A percentile compares a stretch with the other conserved stretches of the same genome.
These are phyloP conservation scores for Andrena haemorrhoa DNA, from an alignment of 2,888 invertebrate species.

Conservation along the genomic window DNA sequence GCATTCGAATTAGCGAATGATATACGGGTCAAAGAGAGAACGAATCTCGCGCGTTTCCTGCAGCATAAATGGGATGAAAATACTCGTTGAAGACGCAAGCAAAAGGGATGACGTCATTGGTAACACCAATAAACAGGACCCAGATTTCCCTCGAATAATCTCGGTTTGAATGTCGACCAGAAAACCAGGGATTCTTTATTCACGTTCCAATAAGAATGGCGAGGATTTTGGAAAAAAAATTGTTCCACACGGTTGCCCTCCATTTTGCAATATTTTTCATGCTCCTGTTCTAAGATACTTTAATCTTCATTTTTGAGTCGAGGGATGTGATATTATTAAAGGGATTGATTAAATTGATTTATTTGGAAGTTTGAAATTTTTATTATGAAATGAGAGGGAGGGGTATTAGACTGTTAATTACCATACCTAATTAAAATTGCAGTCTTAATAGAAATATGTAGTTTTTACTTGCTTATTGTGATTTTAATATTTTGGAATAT, in stretches of 20 bases:
- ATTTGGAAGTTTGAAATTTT: too few relatives aligned
- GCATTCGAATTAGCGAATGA: slow-evolving; percentile 24
- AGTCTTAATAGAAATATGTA: too few relatives aligned
- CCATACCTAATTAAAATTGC: too few relatives aligned
- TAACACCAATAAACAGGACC: slow-evolving; percentile 75
- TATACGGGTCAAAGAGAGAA: slow-evolving; percentile 14
- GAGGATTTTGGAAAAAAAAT: not conserved
- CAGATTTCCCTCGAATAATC: slow-evolving; percentile 70
- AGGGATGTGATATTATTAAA: too few relatives aligned
- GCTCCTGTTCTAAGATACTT: not conserved
- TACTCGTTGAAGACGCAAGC: slow-evolving; percentile 66
- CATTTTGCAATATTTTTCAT: not conserved
- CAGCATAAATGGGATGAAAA: slow-evolving; percentile 72
- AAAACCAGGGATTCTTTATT: slow-evolving; percentile 52
- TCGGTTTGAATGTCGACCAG: slow-evolving; percentile 40
- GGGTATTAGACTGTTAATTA: too few relatives aligned
- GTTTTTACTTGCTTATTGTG: too few relatives aligned
- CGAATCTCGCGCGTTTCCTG: slow-evolving; percentile 42
- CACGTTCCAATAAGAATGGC: slow-evolving; percentile 10
- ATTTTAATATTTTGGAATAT: too few relatives aligned
- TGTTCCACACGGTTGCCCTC: not conserved
- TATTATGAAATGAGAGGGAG: too few relatives aligned
- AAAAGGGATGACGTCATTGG: slow-evolving; percentile 70
- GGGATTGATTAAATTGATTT: too few relatives aligned
- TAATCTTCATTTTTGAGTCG: too few relatives aligned